Conservation (phyloP, 1,140 invertebrate genomes). For the Pachypsylla venusta region DNA sequence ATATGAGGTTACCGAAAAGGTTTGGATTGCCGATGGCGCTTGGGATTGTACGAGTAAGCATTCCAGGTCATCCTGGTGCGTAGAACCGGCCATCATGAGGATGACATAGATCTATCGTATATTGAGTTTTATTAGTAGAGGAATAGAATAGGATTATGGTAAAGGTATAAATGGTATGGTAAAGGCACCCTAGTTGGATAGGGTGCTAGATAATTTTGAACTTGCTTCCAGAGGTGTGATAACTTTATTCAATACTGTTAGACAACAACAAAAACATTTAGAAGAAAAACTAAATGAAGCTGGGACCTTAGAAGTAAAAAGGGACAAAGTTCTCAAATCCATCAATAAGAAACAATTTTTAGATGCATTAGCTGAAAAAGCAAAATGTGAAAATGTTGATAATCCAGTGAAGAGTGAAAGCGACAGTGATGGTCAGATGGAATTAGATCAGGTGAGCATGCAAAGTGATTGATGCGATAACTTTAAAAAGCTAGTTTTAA, state of each 20-base stretch:
- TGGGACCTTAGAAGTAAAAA: slow-evolving; percentile 60
- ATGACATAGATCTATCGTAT: too few relatives aligned
- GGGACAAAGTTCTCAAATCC: slow-evolving; percentile 64
- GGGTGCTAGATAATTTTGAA: slow-evolving; percentile 4
- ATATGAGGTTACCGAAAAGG: too few relatives aligned
- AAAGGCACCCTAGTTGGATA: too few relatives aligned
- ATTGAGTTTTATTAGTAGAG: too few relatives aligned
- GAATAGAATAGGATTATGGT: too few relatives aligned
- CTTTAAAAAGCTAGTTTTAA: too few relatives aligned
- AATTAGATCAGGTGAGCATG: background rate
- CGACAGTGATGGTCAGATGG: slow-evolving; percentile 28
- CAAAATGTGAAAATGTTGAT: slow-evolving; percentile 41
- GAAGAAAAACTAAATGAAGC: slow-evolving; percentile 52
- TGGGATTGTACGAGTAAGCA: too few relatives aligned
- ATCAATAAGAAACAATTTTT: slow-evolving; percentile 69
- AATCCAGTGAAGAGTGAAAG: slow-evolving; percentile 30
- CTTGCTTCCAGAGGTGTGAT: slow-evolving; percentile 59
- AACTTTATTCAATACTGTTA: slow-evolving; percentile 81
- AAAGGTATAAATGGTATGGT: too few relatives aligned
- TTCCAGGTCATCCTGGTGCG: too few relatives aligned
- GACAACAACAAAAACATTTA: slow-evolving; percentile 63
- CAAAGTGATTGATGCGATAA: too few relatives aligned
- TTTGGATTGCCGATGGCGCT: too few relatives aligned
- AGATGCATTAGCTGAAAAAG: slow-evolving; percentile 59
- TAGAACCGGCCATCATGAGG: too few relatives aligned